Evolutionary conservation across 1,140 invertebrate genomes (phyloP).

Genomic region (Tribolium madens): DNA sequence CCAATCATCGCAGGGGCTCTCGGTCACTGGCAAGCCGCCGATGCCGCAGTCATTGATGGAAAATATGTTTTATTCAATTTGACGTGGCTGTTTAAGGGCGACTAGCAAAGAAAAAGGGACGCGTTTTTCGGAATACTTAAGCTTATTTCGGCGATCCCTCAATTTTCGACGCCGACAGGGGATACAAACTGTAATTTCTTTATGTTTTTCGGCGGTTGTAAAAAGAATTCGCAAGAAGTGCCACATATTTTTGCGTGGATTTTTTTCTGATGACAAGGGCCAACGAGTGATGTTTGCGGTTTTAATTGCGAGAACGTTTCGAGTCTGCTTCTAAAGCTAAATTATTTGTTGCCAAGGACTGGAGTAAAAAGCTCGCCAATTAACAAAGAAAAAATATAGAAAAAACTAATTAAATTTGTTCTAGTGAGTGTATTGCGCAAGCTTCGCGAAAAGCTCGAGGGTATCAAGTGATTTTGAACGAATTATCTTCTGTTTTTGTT

Average conservation of each 20-base stretch:
- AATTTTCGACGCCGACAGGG: slow-evolving; percentile 15
- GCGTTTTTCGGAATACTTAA: slow-evolving; percentile 34
- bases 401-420: slow-evolving; percentile 41
- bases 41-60: slow-evolving; percentile 5
- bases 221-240: neutral
- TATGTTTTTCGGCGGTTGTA: neutral
- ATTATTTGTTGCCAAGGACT: neutral
- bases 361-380: slow-evolving; percentile 24
- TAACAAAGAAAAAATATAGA: slow-evolving; percentile 23
- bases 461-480: slow-evolving; percentile 43
- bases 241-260: no score
- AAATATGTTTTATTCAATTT: slow-evolving; percentile 50
- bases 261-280: neutral
- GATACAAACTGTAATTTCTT: neutral
- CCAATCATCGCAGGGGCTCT: neutral
- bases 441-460: slow-evolving; percentile 6
- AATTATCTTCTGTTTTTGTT: slow-evolving; percentile 46
- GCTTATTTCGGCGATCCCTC: slow-evolving; percentile 27
- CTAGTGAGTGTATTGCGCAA: slow-evolving; percentile 20
- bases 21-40: neutral
- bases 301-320: neutral
- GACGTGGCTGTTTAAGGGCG: slow-evolving; percentile 2
- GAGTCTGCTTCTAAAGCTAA: neutral
- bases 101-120: slow-evolving; percentile 7
- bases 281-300: neutral